phyloP scores from a whole-genome alignment of 1,140 invertebrate genomes.

The Cotesia vestalis region DNA sequence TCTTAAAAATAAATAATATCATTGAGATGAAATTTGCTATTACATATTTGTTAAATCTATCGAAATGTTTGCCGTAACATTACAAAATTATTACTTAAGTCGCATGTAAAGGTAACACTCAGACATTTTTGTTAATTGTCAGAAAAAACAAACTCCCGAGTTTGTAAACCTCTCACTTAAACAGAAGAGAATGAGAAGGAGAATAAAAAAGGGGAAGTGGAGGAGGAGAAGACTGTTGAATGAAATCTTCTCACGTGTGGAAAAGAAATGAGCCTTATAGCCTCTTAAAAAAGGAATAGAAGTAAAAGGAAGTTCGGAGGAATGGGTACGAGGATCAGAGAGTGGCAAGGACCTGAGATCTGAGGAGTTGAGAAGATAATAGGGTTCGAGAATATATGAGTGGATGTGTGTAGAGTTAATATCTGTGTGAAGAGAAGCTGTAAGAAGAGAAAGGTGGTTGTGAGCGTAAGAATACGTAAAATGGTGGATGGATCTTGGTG shows the following conservation, averaged over 20 bases:
- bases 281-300: background rate
- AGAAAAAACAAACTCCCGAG: too few relatives aligned
- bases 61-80: too few relatives aligned
- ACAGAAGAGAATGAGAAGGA: conserved; percentile 34
- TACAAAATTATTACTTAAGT: too few relatives aligned
- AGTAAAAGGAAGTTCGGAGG: conserved; percentile 14
- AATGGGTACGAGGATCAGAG: conserved; percentile 22
- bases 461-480: conserved; percentile 6
- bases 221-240: conserved; percentile 30
- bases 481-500: background rate
- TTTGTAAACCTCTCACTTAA: background rate
- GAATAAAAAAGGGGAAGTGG: conserved; percentile 14
- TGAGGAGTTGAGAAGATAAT: background rate
- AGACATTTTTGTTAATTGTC: conserved; percentile 17
- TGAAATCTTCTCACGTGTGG: conserved; percentile 33
- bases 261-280: conserved; percentile 6
- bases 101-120: background rate
- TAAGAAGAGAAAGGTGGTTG: conserved; percentile 9
- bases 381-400: background rate
- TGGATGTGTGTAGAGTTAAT: background rate
- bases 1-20: too few relatives aligned
- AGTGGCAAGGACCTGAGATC: conserved; percentile 5
- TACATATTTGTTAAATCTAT: too few relatives aligned
- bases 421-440: background rate
- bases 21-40: too few relatives aligned